Percentiles rank a stretch among this genome's conserved stretches.
Conservation (phyloP, 2,888 invertebrate genomes). For the Malacosoma neustria region DNA sequence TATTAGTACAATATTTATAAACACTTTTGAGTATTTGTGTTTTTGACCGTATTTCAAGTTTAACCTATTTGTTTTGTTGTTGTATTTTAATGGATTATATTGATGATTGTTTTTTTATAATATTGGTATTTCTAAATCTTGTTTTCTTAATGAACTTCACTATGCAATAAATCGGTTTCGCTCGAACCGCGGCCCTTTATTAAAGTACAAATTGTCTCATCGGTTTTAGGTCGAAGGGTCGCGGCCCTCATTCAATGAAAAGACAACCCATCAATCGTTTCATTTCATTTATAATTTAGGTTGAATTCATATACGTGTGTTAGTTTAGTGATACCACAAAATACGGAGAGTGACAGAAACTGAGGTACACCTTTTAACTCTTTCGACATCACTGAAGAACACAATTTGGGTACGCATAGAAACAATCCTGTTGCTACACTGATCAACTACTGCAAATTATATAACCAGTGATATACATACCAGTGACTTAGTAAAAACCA, state of each 20-base stretch:
- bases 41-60: conserved; percentile 35
- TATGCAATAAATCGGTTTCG: conserved; percentile 14
- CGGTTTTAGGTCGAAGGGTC: conserved; percentile 52
- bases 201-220: conserved; percentile 68
- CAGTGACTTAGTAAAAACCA: too few relatives aligned
- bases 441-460: too few relatives aligned
- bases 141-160: conserved; percentile 12
- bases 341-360: too few relatives aligned
- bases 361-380: too few relatives aligned
- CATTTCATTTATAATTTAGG: conserved; percentile 26
- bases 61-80: conserved; percentile 67
- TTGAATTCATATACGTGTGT: conserved; percentile 20
- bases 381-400: too few relatives aligned
- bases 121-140: conserved; percentile 28
- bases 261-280: conserved; percentile 42
- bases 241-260: conserved; percentile 34
- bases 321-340: conserved; percentile 11
- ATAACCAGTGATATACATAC: too few relatives aligned
- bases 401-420: too few relatives aligned
- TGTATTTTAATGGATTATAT: conserved; percentile 70
- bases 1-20: conserved; percentile 24
- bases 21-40: conserved; percentile 66
- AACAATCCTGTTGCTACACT: too few relatives aligned
- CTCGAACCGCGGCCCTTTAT: conserved; percentile 37
- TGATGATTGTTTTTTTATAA: conserved; percentile 51